Evolutionary conservation across 2,113 vertebrate species (phyloP), one percentile per base, ranked within the genome.

Genomic region (Poeciliopsis turrubarensis): DNA sequence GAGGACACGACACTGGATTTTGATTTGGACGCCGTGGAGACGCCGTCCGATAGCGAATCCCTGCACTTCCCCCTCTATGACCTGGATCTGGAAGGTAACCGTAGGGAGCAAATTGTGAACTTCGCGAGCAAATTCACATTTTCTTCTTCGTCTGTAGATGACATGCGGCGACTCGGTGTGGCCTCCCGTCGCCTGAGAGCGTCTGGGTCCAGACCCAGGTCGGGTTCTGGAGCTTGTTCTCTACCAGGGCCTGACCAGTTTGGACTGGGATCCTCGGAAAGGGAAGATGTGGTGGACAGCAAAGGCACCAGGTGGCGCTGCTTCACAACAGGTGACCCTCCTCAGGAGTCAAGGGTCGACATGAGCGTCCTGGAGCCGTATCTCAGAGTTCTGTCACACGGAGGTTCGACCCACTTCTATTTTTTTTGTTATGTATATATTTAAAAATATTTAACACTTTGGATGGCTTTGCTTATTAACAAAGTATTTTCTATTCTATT

Each of bases 341-440:
- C 77, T 0, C 81, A 62, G 30, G 92, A 95, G 72, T 91, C 91
- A 57, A 87, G 83, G 1, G 94, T 96, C 78, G 94, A 96, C 74
- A 94, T 96, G 95, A 94, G 91, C 0, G 81, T 86, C 4, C 90
- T 95, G 41, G 90, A 96, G 64, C 95, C 95, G 1, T 96, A 94
- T 67, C 94, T 94, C 68, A 75, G 68, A 47, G 95, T 95, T n/a
- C 89, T 96, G 27, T 95, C 95, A 32, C 95, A 95, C 0, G 95
- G 95, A 93, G 96, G 95, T 96, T 90, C 86, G 12, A 11, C 66
- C 3, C 26, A 1, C 26, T 34, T 34, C n/a, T 29, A 1, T 29
- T 29, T 2, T 29, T 29, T 29, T 29, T 29, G 1, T 1, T 2
- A 29, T 29, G 3, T 29, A 3, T 29, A 29, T 29, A 29, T 29